These are phyloP conservation scores for Catharus minimus DNA, from an alignment of 2,113 vertebrate species.

Conservation along the genomic window DNA sequence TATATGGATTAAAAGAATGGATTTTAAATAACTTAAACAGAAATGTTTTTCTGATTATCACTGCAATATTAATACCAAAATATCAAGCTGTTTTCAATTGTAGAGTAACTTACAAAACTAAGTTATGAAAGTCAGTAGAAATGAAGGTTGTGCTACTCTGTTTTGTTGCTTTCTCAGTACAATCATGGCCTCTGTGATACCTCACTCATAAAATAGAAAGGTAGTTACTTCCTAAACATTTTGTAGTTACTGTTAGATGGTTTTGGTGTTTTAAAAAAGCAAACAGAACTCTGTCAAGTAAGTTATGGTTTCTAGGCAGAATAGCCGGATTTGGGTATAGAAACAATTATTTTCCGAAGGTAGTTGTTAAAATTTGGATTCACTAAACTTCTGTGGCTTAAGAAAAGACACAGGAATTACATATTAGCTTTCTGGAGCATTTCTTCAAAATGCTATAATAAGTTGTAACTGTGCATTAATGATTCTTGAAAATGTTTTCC, in stretches of 20 bases:
- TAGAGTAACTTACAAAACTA: neutral
- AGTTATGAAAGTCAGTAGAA: neutral
- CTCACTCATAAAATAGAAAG: neutral
- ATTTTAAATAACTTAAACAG: neutral
- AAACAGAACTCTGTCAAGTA: neutral
- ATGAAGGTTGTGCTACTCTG: neutral
- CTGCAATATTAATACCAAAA: neutral
- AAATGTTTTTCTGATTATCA: neutral
- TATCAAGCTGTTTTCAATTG: neutral
- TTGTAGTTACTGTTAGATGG: neutral
- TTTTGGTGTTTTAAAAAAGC: neutral
- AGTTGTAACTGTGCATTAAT: neutral
- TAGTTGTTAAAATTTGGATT: neutral
- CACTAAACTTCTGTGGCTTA: neutral
- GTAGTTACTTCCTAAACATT: neutral
- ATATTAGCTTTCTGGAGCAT: neutral
- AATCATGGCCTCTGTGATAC: neutral
- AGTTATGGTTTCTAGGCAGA: neutral
- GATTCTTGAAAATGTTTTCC: conserved; percentile 16
- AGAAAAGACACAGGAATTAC: neutral
- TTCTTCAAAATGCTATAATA: neutral
- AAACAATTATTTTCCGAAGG: neutral
- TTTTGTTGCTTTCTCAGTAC: neutral
- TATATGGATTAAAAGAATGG: neutral
- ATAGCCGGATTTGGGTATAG: neutral